Evolutionary conservation across 2,113 vertebrate genomes (phyloP).

Genomic region (Gadus chalcogrammus): DNA sequence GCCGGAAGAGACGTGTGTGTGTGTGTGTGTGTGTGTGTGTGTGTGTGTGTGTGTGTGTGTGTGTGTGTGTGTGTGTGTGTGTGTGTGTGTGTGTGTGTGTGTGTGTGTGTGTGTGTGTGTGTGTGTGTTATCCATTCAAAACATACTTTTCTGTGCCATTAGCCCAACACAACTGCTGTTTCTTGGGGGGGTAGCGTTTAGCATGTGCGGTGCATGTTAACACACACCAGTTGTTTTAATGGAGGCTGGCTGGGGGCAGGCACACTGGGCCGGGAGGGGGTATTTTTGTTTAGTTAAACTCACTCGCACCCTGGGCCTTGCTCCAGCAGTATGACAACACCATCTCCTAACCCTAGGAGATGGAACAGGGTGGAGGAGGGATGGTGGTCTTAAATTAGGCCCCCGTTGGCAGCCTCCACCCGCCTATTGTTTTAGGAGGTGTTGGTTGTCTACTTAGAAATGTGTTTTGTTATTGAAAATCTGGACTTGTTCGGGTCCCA

Average conservation of each 20-base stretch:
- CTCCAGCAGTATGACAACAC: constrained; percentile 66
- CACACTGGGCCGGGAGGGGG: constrained; percentile 40
- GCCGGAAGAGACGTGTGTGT: constrained; percentile 26
- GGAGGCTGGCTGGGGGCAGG: constrained; percentile 35
- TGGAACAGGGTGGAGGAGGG: constrained; percentile 45
- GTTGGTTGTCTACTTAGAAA: constrained; percentile 60
- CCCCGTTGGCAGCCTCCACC: constrained; percentile 41
- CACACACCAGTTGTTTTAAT: constrained; percentile 35
- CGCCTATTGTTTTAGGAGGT: constrained; percentile 60
- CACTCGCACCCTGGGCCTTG: constrained; percentile 54
- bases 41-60: too few relatives aligned
- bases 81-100: constrained; percentile 7
- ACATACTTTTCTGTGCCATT: background rate
- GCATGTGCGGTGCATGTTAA: constrained; percentile 28
- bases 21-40: too few relatives aligned
- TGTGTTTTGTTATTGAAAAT: constrained; percentile 53
- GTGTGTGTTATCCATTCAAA: background rate
- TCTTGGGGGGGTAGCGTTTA: constrained; percentile 6
- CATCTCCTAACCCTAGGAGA: constrained; percentile 54
- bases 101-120: constrained; percentile 3
- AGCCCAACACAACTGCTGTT: too few relatives aligned
- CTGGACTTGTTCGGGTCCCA: constrained; percentile 23
- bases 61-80: background rate
- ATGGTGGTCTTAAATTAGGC: constrained; percentile 49
- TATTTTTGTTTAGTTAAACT: constrained; percentile 70